Evolutionary conservation across 2,113 vertebrate species (phyloP), one percentile per base, ranked within the genome.

Genomic region (Puffinus mauretanicus): DNA sequence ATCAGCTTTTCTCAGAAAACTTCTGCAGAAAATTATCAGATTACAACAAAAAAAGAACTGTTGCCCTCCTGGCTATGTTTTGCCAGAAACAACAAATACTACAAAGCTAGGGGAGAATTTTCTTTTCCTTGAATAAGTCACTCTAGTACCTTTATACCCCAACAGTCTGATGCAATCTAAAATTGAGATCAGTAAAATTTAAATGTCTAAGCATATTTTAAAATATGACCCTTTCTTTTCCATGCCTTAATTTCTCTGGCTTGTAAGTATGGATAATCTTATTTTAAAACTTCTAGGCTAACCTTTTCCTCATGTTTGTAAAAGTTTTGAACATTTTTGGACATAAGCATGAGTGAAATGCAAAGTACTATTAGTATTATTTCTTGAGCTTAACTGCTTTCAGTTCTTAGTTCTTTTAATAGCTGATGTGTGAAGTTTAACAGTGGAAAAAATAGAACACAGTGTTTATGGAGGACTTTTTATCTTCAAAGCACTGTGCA

Each of bases 381-480:
- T 93, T 65, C 30, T 77, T 85, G 51, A 73, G 64, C 40, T 85
- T 72, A 81, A 76, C 65, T 79, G 51, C 67, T 91, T 82, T 89
- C 7, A 4, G 52, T 64, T 85, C 55, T 76, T 93, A 94, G 80
- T 76, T 86, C 72, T 82, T 91, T 76, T 75, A 94, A 88, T 54
- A 91, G 58, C 25, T 86, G 27, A 79, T 82, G 77, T 90, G 82
- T 89, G 82, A 95, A 93, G 46, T 72, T 60, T 71, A 93, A 64
- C 10, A 27, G 62, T 52, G 65, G 66, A 86, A 86, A 94, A 93
- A 95, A 64, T 18, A 78, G 82, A 94, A 81, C 72, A 73, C 7
- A 62, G 34, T 92, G 90, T 93, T 95, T 85, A 81, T 82, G 84
- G 75, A 97, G 69, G 47, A 81, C 11, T 65, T 95, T 93, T 90